Evolutionary conservation across 2,797 vertebrate genomes (phyloP).

Genomic region (Chelmon rostratus): DNA sequence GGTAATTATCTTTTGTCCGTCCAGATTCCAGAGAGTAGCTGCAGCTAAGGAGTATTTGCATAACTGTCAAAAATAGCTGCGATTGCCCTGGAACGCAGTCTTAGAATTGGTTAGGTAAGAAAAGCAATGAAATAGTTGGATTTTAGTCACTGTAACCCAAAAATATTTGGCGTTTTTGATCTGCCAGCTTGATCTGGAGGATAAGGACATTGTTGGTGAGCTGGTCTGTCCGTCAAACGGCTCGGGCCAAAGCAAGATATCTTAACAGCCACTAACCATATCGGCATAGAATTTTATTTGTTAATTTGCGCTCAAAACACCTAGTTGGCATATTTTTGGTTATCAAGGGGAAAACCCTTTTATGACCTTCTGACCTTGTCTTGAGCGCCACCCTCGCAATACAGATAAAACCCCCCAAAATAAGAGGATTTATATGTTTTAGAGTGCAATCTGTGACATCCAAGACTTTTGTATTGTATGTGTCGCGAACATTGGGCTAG

Average conservation of each 20-base stretch:
- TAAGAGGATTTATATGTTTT: not conserved
- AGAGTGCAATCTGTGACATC: not conserved
- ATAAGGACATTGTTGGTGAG: not conserved
- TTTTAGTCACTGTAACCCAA: not conserved
- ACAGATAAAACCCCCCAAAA: not conserved
- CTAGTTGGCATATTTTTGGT: not conserved
- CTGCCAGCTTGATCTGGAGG: not conserved
- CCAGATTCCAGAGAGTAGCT: conserved; percentile 1
- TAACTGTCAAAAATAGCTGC: not conserved
- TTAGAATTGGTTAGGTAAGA: not conserved
- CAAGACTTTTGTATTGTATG: not conserved
- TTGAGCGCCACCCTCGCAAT: no score
- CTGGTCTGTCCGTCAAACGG: not conserved
- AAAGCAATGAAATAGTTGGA: not conserved
- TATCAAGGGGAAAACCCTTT: not conserved
- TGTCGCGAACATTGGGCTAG: not conserved
- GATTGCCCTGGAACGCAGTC: not conserved
- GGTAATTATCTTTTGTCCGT: conserved; percentile 1
- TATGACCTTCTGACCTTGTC: not conserved
- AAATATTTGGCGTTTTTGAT: not conserved
- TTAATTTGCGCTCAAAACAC: not conserved
- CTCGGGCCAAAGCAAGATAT: not conserved
- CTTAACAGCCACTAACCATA: no score
- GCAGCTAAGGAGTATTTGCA: not conserved
- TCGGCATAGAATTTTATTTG: not conserved